phyloP scores from a whole-genome alignment of 2,113 vertebrate species.

The Spea multiplicata region DNA sequence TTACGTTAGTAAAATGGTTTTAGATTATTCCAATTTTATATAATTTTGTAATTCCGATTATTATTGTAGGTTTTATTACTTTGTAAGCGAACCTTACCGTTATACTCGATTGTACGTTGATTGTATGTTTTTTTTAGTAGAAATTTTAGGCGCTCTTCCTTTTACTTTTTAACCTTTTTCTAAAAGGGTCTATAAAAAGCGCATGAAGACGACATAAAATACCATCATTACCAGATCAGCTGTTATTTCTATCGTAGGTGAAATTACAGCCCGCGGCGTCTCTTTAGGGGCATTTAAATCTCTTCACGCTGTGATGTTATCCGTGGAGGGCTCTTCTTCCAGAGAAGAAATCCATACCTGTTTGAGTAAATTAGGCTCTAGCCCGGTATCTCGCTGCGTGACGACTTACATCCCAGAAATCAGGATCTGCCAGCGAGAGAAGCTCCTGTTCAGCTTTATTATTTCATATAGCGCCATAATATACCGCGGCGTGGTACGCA shows the following conservation, averaged over 20 bases:
- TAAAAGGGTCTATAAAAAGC: neutral
- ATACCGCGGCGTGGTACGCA: no score
- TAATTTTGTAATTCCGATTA: no score
- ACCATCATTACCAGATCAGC: neutral
- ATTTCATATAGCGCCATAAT: no score
- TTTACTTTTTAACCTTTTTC: neutral
- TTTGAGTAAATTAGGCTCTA: conserved; percentile 10
- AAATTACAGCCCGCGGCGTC: neutral
- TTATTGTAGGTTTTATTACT: no score
- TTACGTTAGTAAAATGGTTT: no score
- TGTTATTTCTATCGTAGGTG: neutral
- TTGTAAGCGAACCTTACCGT: no score
- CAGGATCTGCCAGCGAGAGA: neutral
- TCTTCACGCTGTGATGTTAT: neutral
- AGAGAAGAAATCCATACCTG: neutral
- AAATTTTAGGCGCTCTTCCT: neutral
- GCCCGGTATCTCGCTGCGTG: neutral
- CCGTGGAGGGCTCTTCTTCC: conserved; percentile 2
- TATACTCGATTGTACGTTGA: no score
- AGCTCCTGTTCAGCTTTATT: no score
- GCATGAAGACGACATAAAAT: neutral
- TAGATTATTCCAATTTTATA: no score
- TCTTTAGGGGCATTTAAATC: neutral
- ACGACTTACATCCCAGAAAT: conserved; percentile 3
- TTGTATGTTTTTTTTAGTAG: no score